These are phyloP conservation scores for Chloroceryle aenea DNA, from an alignment of 2,113 vertebrate genomes.

Conservation along the genomic window DNA sequence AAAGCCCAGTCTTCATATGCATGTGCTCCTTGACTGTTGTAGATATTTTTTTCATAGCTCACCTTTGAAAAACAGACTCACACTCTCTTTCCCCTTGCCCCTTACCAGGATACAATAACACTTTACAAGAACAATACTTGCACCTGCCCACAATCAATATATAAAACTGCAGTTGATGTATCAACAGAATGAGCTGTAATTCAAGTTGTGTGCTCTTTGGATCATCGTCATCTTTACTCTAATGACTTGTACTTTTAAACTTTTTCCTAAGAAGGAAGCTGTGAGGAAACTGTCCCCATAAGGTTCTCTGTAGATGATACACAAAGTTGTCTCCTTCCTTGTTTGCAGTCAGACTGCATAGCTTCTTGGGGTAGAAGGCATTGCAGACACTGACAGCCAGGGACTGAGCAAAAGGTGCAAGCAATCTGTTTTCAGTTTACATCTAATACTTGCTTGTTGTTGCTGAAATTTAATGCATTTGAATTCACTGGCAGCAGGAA, in stretches of 20 bases:
- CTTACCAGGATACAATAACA: background rate
- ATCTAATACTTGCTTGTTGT: background rate
- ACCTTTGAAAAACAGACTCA: background rate
- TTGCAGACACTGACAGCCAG: background rate
- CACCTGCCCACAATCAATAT: background rate
- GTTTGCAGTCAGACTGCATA: background rate
- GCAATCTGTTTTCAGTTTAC: background rate
- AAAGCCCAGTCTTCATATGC: rapidly evolving
- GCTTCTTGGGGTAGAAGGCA: background rate
- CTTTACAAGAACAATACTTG: too few relatives aligned
- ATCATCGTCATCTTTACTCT: background rate
- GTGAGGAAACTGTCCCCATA: background rate
- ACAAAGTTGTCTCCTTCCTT: background rate
- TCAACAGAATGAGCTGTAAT: background rate
- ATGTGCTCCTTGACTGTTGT: background rate
- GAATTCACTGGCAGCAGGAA: background rate
- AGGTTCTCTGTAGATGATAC: background rate
- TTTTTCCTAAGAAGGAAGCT: background rate
- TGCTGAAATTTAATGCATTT: background rate
- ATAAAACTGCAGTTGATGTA: background rate
- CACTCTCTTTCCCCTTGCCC: background rate
- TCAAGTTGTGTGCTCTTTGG: background rate
- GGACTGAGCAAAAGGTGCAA: background rate
- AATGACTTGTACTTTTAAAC: background rate
- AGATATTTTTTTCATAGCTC: background rate